phyloP scores from a whole-genome alignment of 2,888 invertebrate genomes.

The Orthosia incerta region DNA sequence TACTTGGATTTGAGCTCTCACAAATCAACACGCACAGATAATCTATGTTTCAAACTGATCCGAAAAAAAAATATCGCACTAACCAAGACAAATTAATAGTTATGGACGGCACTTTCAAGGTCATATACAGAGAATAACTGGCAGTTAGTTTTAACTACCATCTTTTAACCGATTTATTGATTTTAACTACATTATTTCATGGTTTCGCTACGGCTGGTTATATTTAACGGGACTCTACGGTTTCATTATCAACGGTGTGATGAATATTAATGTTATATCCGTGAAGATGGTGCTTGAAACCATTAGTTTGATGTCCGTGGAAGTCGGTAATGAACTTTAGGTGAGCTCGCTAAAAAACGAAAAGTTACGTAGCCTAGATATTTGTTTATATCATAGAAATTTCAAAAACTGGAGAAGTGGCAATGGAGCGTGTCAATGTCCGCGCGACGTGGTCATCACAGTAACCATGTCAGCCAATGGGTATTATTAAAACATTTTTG shows the following conservation, averaged over 20 bases:
- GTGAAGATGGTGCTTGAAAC: conserved; percentile 25
- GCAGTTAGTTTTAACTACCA: conserved; percentile 34
- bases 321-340: conserved; percentile 1
- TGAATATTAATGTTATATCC: conserved; percentile 20
- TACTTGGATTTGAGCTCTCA: neutral
- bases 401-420: too few relatives aligned
- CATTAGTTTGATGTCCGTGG: conserved; percentile 27
- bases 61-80: too few relatives aligned
- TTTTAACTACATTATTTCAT: conserved; percentile 52
- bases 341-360: conserved; percentile 2
- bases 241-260: conserved; percentile 22
- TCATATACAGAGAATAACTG: conserved; percentile 3
- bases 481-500: too few relatives aligned
- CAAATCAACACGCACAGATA: neutral
- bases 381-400: neutral
- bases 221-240: conserved; percentile 33
- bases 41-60: neutral
- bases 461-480: too few relatives aligned
- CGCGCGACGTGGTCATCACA: too few relatives aligned
- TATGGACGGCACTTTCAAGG: conserved; percentile 15
- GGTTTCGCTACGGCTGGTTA: conserved; percentile 43
- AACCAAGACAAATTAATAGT: conserved; percentile 1
- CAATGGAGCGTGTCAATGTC: too few relatives aligned
- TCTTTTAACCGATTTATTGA: conserved; percentile 38
- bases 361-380: neutral